Evolutionary conservation across 2,888 invertebrate genomes (phyloP), one percentile per base, ranked within the genome.

Genomic region (Drosophila setosimentum): DNA sequence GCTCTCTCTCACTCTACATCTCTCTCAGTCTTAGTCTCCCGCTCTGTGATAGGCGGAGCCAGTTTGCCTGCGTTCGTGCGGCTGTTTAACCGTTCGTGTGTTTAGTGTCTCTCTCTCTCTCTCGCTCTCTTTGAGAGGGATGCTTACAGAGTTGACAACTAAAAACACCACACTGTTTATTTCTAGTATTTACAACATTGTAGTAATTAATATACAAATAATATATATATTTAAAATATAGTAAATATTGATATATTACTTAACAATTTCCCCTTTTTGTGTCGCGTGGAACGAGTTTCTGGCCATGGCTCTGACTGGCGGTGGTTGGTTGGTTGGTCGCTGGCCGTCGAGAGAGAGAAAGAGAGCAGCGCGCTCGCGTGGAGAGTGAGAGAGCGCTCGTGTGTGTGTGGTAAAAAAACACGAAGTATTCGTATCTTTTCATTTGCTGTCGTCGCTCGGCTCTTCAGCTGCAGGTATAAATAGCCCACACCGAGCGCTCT

Each of bases 381-480:
- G 68, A 30, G 78, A 61, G 58, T 33, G 68, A 64, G 75, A 68
- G 65, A 27, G 57, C 30, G 66, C 29, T 66, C 71, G 64, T 67
- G 48, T 65, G 29, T 55, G 50, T 61, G 21, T 45, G 51, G 11
- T 29, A 8, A 16, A 16, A 16, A 63, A 13, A 59, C 49, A 61
- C 76, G 76, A 76, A 78, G 68, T 50, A 24, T 58, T 45, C 63
- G 76, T 59, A 50, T 62, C 48, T 57, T 73, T 73, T 61, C 74
- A 57, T 73, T 73, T 66, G 67, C 57, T 59, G 62, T 55, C 16
- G 53, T 16, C 42, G 55, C 18, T 79, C 73, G 77, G 74, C 83
- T 42, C 74, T 55, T 51, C 59, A 27, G 53, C 63, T 66, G 74
- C 77, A n/a, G 73, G 85, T 92, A 93, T 93, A 93, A 91, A 93